Evolutionary conservation across 2,888 invertebrate species (phyloP).

Genomic region (Tipula confusa): DNA sequence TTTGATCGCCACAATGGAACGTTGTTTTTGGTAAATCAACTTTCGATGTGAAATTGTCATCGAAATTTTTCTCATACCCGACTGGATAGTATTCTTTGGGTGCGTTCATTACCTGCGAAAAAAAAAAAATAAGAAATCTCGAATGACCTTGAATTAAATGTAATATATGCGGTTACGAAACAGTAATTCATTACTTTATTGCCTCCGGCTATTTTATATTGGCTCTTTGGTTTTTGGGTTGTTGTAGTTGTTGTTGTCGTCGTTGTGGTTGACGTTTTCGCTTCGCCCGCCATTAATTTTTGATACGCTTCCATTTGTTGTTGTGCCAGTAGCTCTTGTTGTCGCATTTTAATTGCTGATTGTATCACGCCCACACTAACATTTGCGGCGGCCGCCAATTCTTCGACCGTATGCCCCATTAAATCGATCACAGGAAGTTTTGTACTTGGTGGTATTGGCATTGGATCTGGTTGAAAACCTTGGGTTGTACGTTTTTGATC

Average conservation of each 20-base stretch:
- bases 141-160: not conserved
- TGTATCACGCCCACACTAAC: conserved; percentile 74
- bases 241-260: conserved; percentile 43
- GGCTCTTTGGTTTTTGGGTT: conserved; percentile 35
- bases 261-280: conserved; percentile 50
- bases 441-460: conserved; percentile 40
- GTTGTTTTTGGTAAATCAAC: conserved; percentile 79
- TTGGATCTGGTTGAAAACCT: conserved; percentile 40
- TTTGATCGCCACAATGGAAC: conserved; percentile 83
- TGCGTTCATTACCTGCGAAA: conserved; percentile 75
- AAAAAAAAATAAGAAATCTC: not conserved
- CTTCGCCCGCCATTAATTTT: conserved; percentile 36
- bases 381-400: conserved; percentile 66
- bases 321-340: conserved; percentile 64
- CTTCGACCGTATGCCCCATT: conserved; percentile 53
- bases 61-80: conserved; percentile 83
- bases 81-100: conserved; percentile 84
- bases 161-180: no score
- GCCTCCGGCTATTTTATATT: conserved; percentile 36
- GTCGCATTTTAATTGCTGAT: conserved; percentile 65
- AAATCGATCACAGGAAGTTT: conserved; percentile 37
- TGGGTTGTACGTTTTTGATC: conserved; percentile 38
- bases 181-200: conserved; percentile 44
- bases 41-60: conserved; percentile 79
- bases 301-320: conserved; percentile 44